phyloP scores from a whole-genome alignment of 2,888 invertebrate genomes.

The Nephrotoma guestfalica region DNA sequence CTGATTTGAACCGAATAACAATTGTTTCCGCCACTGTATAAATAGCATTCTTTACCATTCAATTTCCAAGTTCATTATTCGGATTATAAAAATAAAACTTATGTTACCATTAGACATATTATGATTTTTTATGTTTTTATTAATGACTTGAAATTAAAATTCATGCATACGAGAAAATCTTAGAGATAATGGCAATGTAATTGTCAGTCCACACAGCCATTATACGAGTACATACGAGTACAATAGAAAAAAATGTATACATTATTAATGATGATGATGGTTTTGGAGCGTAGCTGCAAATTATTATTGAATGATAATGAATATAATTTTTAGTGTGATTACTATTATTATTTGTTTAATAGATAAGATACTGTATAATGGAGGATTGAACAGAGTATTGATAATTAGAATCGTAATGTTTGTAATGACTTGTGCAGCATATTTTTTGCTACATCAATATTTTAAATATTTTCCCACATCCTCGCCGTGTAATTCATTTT shows the following conservation, averaged over 20 bases:
- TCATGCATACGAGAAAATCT: not conserved
- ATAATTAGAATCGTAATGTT: not conserved
- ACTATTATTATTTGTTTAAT: not conserved
- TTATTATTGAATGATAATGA: not conserved
- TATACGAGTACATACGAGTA: not conserved
- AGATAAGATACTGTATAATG: not conserved
- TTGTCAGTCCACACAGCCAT: not conserved
- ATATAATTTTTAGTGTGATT: not conserved
- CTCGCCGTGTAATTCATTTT: not conserved
- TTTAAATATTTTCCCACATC: not conserved
- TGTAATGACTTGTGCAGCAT: not conserved
- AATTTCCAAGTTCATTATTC: not conserved
- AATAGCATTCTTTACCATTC: not conserved
- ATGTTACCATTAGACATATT: not conserved
- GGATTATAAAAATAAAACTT: not conserved
- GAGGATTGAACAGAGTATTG: not conserved
- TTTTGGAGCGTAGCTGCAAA: not conserved
- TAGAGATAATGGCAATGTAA: not conserved
- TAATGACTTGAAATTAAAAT: not conserved
- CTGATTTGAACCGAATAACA: no score
- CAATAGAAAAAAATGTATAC: not conserved
- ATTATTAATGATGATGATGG: not conserved
- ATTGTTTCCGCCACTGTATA: not conserved
- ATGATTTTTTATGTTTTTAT: not conserved
- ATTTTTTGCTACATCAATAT: not conserved